Evolutionary conservation across 1,140 invertebrate genomes (phyloP), one percentile per base, ranked within the genome.

Genomic region (Meloidogyne hapla): DNA sequence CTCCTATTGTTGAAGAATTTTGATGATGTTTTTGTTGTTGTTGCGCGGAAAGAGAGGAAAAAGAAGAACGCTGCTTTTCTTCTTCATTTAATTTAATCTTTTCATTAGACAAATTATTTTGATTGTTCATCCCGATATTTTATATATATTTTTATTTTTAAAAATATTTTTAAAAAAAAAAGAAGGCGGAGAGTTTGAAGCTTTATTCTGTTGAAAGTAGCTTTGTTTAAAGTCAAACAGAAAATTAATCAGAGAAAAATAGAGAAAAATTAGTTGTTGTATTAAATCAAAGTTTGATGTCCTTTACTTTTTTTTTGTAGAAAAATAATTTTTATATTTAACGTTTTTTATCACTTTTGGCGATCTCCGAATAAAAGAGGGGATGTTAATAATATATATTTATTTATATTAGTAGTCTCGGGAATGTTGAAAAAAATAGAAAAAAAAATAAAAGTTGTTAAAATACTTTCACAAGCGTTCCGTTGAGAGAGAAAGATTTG

Each of bases 51-150:
- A 18, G 8, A n/a, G 48, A 45, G 1, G 28, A 65, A 26, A 13
- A 65, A 65, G 18, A 66, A 18, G 65, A 33, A 33, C 33, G 33
- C 33, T 66, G n/a, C 21, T 66, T 66, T 66, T 66, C 38, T 66
- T 66, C 5, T 66, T 66, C 21, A n/a, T n/a, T n/a, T n/a, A n/a
- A n/a, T n/a, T 66, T 21, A 25, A 6, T 21, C 18, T 66, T 66
- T 25, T 65, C 13, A 33, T 18, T 66, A 15, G 15, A 66, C 18
- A 66, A 66, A 40, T 66, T 40, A 66, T 66, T 33, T 21, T 18
- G 33, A 33, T 33, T 33, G 33, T 33, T 33, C 33, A 33, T 33
- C 33, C 33, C 33, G 33, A 33, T 33, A 33, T 33, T 6, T 33
- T 33, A n/a, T 33, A 33, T 33, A 5, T 33, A 33, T 33, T 33